These are phyloP conservation scores for Tridacna gigas DNA, from an alignment of 2,888 invertebrate species.

Conservation along the genomic window DNA sequence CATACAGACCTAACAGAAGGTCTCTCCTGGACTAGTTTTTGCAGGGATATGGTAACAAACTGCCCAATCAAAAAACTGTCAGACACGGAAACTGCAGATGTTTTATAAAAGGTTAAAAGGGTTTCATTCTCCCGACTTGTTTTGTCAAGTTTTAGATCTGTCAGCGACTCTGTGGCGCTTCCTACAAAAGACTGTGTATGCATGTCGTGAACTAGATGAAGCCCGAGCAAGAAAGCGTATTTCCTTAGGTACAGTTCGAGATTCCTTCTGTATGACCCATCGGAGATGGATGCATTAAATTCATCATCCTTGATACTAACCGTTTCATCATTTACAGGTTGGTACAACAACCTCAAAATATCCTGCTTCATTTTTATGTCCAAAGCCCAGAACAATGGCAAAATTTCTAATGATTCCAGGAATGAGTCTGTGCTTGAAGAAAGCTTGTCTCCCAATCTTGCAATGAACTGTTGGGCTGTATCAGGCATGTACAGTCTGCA, in stretches of 20 bases:
- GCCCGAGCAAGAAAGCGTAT: neutral
- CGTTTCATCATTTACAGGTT: neutral
- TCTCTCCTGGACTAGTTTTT: conserved; percentile 9
- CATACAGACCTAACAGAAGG: neutral
- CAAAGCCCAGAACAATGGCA: conserved; percentile 1
- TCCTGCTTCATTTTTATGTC: neutral
- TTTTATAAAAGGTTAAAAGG: conserved; percentile 33
- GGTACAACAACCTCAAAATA: neutral
- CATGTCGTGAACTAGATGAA: neutral
- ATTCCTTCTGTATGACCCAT: neutral
- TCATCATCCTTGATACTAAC: neutral
- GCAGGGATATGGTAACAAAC: conserved; percentile 43
- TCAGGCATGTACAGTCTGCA: neutral
- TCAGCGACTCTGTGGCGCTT: neutral
- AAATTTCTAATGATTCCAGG: conserved; percentile 13
- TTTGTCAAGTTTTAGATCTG: conserved; percentile 45
- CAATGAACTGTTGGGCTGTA: neutral
- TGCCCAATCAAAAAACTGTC: conserved; percentile 40
- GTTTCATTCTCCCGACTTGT: conserved; percentile 8
- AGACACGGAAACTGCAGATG: conserved; percentile 15
- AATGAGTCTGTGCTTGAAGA: neutral
- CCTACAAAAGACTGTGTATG: neutral
- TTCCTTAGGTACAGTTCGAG: neutral
- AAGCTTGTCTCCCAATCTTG: neutral
- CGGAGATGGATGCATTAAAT: neutral